Conservation (phyloP, 2,797 vertebrate genomes). For the Oreochromis grahami region DNA sequence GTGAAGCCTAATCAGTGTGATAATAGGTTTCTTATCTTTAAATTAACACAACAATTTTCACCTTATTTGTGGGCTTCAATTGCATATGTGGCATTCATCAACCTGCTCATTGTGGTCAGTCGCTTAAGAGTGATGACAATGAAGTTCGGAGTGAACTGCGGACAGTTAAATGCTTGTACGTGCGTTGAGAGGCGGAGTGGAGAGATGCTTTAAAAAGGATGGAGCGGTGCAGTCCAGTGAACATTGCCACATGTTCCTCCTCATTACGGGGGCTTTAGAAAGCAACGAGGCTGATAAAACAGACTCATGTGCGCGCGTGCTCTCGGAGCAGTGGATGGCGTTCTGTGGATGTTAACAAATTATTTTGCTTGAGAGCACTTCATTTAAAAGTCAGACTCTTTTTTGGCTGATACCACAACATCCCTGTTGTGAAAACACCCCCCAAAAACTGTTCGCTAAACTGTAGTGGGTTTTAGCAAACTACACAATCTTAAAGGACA, state of each 20-base stretch:
- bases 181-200: not conserved
- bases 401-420: not conserved
- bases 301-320: not conserved
- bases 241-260: conserved; percentile 20
- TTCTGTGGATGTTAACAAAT: conserved; percentile 11
- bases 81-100: not conserved
- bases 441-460: rapidly evolving
- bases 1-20: not conserved
- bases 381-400: conserved; percentile 16
- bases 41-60: not conserved
- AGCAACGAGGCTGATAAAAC: conserved; percentile 9
- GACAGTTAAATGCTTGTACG: not conserved
- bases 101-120: not conserved
- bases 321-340: not conserved
- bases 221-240: conserved; percentile 10
- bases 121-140: not conserved
- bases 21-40: not conserved
- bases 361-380: conserved; percentile 13
- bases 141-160: not conserved
- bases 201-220: not conserved
- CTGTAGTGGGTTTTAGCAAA: not conserved
- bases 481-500: not conserved
- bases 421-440: not conserved
- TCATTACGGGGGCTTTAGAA: conserved; percentile 15
- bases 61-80: not conserved